Conservation (phyloP, 1,140 invertebrate species). For the Physella acuta region DNA sequence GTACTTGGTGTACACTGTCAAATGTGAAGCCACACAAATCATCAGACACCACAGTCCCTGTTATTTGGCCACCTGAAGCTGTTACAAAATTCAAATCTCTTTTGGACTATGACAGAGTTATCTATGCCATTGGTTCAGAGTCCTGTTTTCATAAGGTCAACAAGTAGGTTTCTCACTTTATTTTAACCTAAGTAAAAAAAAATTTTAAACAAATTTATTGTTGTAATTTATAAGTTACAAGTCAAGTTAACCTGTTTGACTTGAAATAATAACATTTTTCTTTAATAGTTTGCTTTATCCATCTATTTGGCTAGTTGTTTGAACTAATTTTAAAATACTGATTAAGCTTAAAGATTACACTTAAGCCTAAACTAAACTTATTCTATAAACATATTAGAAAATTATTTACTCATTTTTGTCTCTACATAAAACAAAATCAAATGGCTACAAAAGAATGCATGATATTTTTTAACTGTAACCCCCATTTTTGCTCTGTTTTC, state of each 20-base stretch:
- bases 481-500: too few species aligned
- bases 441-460: too few species aligned
- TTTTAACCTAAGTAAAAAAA: too few species aligned
- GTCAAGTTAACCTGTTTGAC: background rate
- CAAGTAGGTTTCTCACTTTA: constrained; percentile 19
- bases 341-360: too few species aligned
- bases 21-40: constrained; percentile 22
- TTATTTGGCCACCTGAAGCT: background rate
- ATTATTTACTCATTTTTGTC: too few species aligned
- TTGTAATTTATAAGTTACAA: too few species aligned
- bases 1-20: constrained; percentile 28
- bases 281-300: background rate
- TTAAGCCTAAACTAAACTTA: too few species aligned
- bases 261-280: background rate
- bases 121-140: background rate
- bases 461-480: too few species aligned
- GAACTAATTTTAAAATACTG: too few species aligned
- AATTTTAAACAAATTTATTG: too few species aligned
- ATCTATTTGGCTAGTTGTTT: background rate
- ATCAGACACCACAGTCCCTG: background rate
- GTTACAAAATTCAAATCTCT: background rate
- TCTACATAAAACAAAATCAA: too few species aligned
- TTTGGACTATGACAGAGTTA: background rate
- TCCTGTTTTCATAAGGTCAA: background rate
- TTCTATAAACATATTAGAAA: too few species aligned